Percentiles rank a stretch among this genome's conserved stretches.
These are phyloP conservation scores for Psittacara wagleri DNA, from an alignment of 2,113 vertebrate genomes.

Conservation along the genomic window DNA sequence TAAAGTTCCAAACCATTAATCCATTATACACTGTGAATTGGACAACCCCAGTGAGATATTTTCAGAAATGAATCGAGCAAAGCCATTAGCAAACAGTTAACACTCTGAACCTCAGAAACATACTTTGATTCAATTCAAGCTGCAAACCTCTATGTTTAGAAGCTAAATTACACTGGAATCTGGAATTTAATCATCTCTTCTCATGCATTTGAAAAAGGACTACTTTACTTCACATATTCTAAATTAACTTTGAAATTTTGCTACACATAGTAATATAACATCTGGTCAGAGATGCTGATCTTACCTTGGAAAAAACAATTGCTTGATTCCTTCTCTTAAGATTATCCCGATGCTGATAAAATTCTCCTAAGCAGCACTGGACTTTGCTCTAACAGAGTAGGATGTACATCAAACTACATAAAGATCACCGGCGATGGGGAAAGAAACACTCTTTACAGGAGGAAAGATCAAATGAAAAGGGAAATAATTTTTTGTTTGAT, in stretches of 20 bases:
- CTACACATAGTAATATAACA: slow-evolving; percentile 58
- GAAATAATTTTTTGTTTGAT: not conserved
- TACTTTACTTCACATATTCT: slow-evolving; percentile 33
- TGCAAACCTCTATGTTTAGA: slow-evolving; percentile 34
- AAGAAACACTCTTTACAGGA: not conserved
- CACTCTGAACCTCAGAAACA: slow-evolving; percentile 27
- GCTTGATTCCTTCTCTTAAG: slow-evolving; percentile 60
- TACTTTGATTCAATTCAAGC: slow-evolving; percentile 36
- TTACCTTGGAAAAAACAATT: slow-evolving; percentile 75
- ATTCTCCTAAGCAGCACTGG: slow-evolving; percentile 43
- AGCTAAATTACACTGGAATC: slow-evolving; percentile 66
- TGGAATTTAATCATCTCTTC: slow-evolving; percentile 68
- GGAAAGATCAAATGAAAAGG: not conserved
- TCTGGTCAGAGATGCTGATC: slow-evolving; percentile 64
- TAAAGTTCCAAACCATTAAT: slow-evolving; percentile 71
- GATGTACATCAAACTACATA: not conserved
- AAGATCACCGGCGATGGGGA: not conserved
- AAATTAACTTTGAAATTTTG: slow-evolving; percentile 69
- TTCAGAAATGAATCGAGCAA: not conserved
- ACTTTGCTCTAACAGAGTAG: not conserved
- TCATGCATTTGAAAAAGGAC: slow-evolving; percentile 52
- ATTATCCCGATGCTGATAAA: slow-evolving; percentile 52
- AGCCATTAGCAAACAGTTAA: slow-evolving; percentile 58
- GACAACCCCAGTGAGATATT: slow-evolving; percentile 37
- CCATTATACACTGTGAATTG: slow-evolving; percentile 58